Base-by-base conservation (phyloP, 2,888 invertebrate genomes). In the Lasiommata megera region DNA sequence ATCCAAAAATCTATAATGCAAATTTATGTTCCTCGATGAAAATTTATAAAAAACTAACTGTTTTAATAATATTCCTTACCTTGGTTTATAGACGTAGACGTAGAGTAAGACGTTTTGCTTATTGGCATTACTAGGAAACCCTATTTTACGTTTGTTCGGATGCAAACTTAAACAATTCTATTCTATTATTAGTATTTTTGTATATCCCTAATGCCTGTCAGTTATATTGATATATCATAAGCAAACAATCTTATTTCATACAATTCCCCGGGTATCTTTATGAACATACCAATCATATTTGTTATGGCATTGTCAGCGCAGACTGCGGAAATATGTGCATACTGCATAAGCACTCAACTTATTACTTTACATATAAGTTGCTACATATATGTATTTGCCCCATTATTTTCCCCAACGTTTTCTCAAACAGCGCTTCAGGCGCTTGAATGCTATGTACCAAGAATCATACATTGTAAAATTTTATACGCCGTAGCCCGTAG, bases 401-500 rank as follows among this genome's bases (percentile, higher is more conserved):
- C 11, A 46, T 31, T 46, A 17, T 46, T 29, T 9, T 29, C 9
- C 11, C 14, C 46, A 31, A 11, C 28, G 43, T 28, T 44, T 28
- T 44, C 28, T 38, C 29, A 29, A 51, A 51, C 38, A 28, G 3
- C n/a, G 17, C n/a, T 40, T 31, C 9, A 31, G 29, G 31, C 31
- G 14, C 29, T 52, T 12, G 17, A 52, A 52, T 16, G 12, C 17
- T 31, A 17, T n/a, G n/a, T 11, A 51, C 40, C 40, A 40, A 31
- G 40, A 31, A 41, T 18, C 41, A 52, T 41, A 52, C 17, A 52
- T 18, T 54, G 41, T 51, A 50, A 56, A 59, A 50, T 40, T n/a
- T 44, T 40, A 40, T 56, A 48, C 14, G 43, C 50, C 31, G 29
- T 37, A 36, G 40, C 37, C 50, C 31, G 29, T 37, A 36, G 40